Evolutionary conservation across 2,888 invertebrate species (phyloP).

Genomic region (Salpingus planirostris): DNA sequence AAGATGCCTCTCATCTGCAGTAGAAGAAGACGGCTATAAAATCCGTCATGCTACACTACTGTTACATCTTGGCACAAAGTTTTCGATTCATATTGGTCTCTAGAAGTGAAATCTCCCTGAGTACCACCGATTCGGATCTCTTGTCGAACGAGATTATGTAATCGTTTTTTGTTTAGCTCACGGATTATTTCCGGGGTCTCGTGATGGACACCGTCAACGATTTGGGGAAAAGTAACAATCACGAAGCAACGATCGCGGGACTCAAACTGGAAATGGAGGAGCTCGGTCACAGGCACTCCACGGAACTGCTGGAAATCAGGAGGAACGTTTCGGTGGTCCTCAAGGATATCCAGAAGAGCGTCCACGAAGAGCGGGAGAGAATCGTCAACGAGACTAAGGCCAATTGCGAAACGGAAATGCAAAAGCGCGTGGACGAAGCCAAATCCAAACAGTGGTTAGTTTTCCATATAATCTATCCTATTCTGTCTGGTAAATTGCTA

Average conservation of each 20-base stretch:
- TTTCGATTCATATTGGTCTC: too few species aligned
- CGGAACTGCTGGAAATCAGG: slow-evolving; percentile 58
- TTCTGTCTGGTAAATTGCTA: too few species aligned
- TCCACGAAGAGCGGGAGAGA: slow-evolving; percentile 52
- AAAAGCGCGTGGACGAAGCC: slow-evolving; percentile 62
- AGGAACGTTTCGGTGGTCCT: slow-evolving; percentile 35
- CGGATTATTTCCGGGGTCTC: slow-evolving; percentile 60
- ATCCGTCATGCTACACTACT: too few species aligned
- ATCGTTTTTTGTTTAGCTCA: slow-evolving; percentile 50
- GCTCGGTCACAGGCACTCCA: slow-evolving; percentile 59
- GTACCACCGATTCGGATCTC: too few species aligned
- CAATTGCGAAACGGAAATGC: slow-evolving; percentile 59
- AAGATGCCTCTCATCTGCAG: too few species aligned
- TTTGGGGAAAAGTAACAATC: slow-evolving; percentile 46
- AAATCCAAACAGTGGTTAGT: slow-evolving; percentile 80
- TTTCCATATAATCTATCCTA: too few species aligned
- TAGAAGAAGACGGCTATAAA: too few species aligned
- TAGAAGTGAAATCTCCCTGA: neutral
- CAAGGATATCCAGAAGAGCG: slow-evolving; percentile 36
- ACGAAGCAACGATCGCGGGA: slow-evolving; percentile 51
- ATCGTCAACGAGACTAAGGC: slow-evolving; percentile 56
- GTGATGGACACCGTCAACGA: slow-evolving; percentile 60
- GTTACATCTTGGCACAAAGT: too few species aligned
- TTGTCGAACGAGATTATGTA: too few species aligned
- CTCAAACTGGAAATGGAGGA: slow-evolving; percentile 63